Evolutionary conservation across 2,113 vertebrate species (phyloP), one percentile per base, ranked within the genome.

Genomic region (Dolichotis patagonum): DNA sequence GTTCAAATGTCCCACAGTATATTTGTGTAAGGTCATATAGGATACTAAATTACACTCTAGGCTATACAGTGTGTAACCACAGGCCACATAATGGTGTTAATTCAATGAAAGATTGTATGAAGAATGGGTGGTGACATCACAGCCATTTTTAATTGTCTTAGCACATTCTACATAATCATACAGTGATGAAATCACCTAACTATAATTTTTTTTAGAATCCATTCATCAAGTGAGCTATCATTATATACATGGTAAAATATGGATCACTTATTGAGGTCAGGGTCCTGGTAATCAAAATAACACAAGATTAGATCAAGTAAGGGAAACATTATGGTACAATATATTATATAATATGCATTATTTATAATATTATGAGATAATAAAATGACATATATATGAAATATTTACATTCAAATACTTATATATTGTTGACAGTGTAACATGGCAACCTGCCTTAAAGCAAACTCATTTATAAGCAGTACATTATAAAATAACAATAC

Each of bases 1-100:
- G 35, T 13, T 22, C 32, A 82, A 60, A 71, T 46, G n/a, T 49
- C 5, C 71, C 32, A 77, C 7, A 38, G 20, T 24, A 12, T 38
- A 83, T 10, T 12, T 49, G 3, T 14, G 41, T 46, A 5, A 19
- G 26, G 3, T 24, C 38, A 46, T 20, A 24, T 20, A 28, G 5
- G 20, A 2, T 30, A 5, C 4, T 54, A 5, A 32, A 3, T 41
- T n/a, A 38, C 1, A 82, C 30, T 11, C 0, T 49, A 32, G 5
- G 12, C 13, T 3, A 41, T 1, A 12, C 3, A 41, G 11, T 24
- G 32, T 24, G 30, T 1, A 60, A 1, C 52, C 35, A 82, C 16
- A 3, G 19, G 8, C 58, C 62, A 73, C 1, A 32, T 9, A 73
- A 16, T 41, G 3, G 17, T 43, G 52, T 20, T 54, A 54, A 35